Evolutionary conservation across 2,888 invertebrate genomes (phyloP).

Genomic region (Drosophila colorata): DNA sequence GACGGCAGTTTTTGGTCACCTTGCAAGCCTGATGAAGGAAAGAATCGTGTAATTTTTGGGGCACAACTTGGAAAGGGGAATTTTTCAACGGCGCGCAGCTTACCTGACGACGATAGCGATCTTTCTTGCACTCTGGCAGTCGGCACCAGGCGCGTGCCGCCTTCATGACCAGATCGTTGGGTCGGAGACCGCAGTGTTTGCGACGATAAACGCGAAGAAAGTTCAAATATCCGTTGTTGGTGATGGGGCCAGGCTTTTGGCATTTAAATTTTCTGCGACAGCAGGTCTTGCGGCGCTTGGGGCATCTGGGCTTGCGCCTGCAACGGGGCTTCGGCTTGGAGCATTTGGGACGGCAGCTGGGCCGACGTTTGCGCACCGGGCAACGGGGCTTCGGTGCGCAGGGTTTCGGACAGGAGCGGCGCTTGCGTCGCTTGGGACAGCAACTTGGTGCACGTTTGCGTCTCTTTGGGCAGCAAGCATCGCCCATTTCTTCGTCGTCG

Average conservation of each 20-base stretch:
- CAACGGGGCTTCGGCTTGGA: too few relatives aligned
- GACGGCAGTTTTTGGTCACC: conserved; percentile 17
- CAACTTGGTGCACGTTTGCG: neutral
- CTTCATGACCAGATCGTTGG: conserved; percentile 39
- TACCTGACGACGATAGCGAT: conserved; percentile 47
- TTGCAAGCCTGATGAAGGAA: conserved; percentile 28
- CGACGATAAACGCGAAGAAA: conserved; percentile 49
- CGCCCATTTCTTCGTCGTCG: rapidly evolving
- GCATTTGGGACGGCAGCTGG: neutral
- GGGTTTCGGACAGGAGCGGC: neutral
- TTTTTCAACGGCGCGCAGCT: too few relatives aligned
- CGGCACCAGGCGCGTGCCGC: conserved; percentile 58
- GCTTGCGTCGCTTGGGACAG: neutral
- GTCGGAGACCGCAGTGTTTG: conserved; percentile 46
- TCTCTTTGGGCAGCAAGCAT: neutral
- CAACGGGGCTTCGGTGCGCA: neutral
- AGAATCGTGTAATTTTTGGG: too few relatives aligned
- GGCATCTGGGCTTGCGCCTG: too few relatives aligned
- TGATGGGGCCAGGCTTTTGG: conserved; percentile 43
- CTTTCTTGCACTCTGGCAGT: conserved; percentile 38
- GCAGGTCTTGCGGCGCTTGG: neutral
- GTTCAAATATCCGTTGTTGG: conserved; percentile 54
- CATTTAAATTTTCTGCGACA: conserved; percentile 21
- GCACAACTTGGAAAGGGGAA: too few relatives aligned
- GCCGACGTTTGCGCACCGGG: neutral